Evolutionary conservation across 2,797 vertebrate genomes (phyloP).

Genomic region (Chloroceryle inda): DNA sequence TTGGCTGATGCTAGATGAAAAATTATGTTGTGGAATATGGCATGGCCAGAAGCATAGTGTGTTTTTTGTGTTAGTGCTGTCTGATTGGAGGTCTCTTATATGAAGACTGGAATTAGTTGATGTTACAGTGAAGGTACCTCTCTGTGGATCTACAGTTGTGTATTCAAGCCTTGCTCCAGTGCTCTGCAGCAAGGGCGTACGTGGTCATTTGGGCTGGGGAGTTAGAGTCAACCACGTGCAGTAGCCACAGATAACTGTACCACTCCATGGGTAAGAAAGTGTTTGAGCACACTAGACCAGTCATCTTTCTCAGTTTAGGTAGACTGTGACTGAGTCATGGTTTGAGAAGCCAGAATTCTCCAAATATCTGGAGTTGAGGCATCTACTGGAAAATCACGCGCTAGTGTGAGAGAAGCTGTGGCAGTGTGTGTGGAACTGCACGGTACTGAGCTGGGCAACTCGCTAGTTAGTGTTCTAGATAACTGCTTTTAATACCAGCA

Average conservation of each 20-base stretch:
- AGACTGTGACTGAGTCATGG: background rate
- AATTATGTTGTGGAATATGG: slow-evolving; percentile 19
- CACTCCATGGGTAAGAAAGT: background rate
- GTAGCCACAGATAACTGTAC: background rate
- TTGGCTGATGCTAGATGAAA: slow-evolving; percentile 4
- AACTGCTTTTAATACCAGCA: background rate
- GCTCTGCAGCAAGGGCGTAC: background rate
- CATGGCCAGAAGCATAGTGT: slow-evolving; percentile 20
- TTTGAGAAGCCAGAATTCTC: background rate
- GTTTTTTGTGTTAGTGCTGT: background rate
- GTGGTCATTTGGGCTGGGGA: background rate
- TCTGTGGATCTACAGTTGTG: slow-evolving; percentile 5
- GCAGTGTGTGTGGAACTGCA: background rate
- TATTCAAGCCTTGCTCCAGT: background rate
- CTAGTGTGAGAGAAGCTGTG: background rate
- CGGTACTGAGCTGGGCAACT: background rate
- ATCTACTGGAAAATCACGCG: background rate
- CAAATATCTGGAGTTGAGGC: background rate
- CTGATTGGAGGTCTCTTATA: background rate
- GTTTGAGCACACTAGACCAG: background rate
- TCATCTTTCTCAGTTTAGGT: background rate
- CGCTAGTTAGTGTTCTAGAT: background rate
- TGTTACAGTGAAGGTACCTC: slow-evolving; percentile 8
- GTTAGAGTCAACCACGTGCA: background rate
- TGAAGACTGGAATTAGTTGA: background rate